Conservation (phyloP, 1,140 invertebrate genomes). For the Armadillidium nasatum region DNA sequence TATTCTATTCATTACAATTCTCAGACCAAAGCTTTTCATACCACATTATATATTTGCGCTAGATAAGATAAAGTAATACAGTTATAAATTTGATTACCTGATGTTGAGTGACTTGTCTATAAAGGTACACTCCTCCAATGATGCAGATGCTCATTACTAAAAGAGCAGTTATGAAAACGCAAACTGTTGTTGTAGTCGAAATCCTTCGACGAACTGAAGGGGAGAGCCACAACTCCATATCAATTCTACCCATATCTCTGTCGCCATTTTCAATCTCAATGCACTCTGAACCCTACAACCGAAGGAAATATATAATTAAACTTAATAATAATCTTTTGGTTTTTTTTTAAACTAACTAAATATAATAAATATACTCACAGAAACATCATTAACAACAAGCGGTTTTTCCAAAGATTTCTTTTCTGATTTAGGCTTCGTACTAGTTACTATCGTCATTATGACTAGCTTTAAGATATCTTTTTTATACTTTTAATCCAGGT, state of each 20-base stretch:
- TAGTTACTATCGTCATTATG: constrained; percentile 63
- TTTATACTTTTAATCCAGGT: too few species aligned
- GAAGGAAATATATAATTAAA: constrained; percentile 1
- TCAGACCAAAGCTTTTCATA: too few species aligned
- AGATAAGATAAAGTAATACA: too few species aligned
- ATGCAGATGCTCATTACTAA: constrained; percentile 69
- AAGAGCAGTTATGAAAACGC: constrained; percentile 66
- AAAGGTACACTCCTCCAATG: constrained; percentile 68
- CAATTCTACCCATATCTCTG: constrained; percentile 40
- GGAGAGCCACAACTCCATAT: constrained; percentile 49
- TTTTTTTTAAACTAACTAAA: background rate
- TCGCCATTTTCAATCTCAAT: constrained; percentile 17
- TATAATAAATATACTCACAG: background rate
- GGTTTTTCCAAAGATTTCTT: constrained; percentile 60
- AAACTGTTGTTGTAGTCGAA: constrained; percentile 61
- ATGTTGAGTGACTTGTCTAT: too few species aligned
- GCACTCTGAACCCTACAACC: constrained; percentile 24
- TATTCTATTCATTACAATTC: too few species aligned
- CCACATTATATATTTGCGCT: too few species aligned
- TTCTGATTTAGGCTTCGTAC: constrained; percentile 61
- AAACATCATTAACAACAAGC: constrained; percentile 54
- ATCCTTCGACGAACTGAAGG: constrained; percentile 53
- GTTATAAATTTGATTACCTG: too few species aligned
- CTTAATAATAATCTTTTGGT: too few species aligned
- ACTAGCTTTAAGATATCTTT: too few species aligned